Conservation (phyloP, 2,113 vertebrate genomes). For the Astur gentilis region DNA sequence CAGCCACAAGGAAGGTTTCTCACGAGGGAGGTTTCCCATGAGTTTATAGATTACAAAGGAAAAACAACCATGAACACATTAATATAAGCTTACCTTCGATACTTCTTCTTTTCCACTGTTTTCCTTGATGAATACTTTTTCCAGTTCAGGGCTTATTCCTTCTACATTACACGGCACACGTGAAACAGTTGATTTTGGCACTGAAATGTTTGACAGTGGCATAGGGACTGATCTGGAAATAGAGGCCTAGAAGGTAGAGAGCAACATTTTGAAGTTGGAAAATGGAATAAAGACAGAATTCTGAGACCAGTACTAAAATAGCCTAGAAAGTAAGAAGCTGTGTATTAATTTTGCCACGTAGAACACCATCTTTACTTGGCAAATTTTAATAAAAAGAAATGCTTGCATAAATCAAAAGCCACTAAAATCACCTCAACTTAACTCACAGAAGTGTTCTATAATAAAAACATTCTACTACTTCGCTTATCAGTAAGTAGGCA, state of each 20-base stretch:
- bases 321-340: background rate
- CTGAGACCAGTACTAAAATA: background rate
- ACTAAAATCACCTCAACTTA: background rate
- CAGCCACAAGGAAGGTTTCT: background rate
- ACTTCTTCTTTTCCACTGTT: slow-evolving; percentile 87
- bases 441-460: background rate
- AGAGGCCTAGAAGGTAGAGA: slow-evolving; percentile 70
- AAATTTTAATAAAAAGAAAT: background rate
- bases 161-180: slow-evolving; percentile 90
- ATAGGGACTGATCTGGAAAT: slow-evolving; percentile 81
- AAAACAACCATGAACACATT: background rate
- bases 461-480: background rate
- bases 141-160: slow-evolving; percentile 93
- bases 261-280: background rate
- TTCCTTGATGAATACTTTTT: slow-evolving; percentile 93
- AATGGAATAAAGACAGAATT: background rate
- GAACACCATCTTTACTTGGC: background rate
- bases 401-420: background rate
- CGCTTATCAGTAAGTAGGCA: background rate
- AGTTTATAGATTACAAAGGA: background rate
- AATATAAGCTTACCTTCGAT: slow-evolving; percentile 79
- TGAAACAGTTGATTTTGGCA: slow-evolving; percentile 85
- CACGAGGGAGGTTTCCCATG: background rate
- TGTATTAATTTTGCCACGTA: background rate
- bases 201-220: slow-evolving; percentile 81